Evolutionary conservation across 2,113 vertebrate genomes (phyloP), one percentile per base, ranked within the genome.

Genomic region (Orthonyx spaldingii): DNA sequence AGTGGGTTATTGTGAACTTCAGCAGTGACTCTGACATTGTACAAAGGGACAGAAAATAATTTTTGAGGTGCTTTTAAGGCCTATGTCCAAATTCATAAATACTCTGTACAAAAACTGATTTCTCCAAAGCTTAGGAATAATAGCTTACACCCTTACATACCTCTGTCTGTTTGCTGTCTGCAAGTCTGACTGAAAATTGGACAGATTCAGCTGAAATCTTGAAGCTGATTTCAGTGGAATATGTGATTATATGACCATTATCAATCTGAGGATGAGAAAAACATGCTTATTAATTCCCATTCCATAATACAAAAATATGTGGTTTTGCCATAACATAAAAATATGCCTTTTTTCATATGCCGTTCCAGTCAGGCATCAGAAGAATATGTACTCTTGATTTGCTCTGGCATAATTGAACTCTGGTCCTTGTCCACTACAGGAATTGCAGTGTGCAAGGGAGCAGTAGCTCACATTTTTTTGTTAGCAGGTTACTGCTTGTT

Each of bases 91-190:
- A 86, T 96, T 95, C 42, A 50, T 33, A 83, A 30, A 70, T 66
- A 66, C 35, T 63, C 50, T 80, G 75, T 83, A 77, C 10, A 66
- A 74, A 93, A 94, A 83, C 4, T 89, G 19, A 79, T 94, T 95
- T 94, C 24, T 84, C 78, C 24, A 87, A 93, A 91, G 66, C 78
- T 94, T 83, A 76, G 24, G 37, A 77, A 83, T 91, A 95, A 50
- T 37, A 77, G 41, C 16, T 72, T 53, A 32, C 32, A 77, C 7
- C 13, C 16, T 72, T 69, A 44, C 1, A 4, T 33, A 74, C 47
- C 23, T 69, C 49, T 0, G 1, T 14, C 76, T 85, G 27, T 70
- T 90, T 95, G 30, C 42, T 86, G 5, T 63, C 47, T 74, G 55
- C 44, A 77, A 85, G 10, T 7, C 18, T 82, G 49, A 61, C 30